phyloP scores from a whole-genome alignment of 2,113 vertebrate genomes.

The Hiodon tergisus region DNA sequence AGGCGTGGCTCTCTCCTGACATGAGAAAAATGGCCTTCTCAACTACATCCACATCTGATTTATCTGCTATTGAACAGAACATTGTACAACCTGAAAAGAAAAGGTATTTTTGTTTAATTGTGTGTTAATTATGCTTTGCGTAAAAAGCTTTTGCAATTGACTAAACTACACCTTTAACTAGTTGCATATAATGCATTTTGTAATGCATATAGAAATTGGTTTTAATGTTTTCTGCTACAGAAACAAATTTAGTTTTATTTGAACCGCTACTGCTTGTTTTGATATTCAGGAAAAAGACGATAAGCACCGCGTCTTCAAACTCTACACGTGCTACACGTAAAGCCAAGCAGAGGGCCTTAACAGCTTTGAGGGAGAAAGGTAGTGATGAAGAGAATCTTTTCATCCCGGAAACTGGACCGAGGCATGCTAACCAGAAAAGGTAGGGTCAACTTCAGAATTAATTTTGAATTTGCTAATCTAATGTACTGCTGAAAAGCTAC shows the following conservation, averaged over 20 bases:
- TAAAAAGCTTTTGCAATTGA: not conserved
- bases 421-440: conserved; percentile 15
- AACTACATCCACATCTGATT: conserved; percentile 43
- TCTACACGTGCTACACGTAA: conserved; percentile 4
- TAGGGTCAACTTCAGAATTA: conserved; percentile 32
- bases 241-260: not conserved
- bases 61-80: conserved; percentile 35
- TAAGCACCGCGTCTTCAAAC: not conserved
- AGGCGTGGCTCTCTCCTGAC: conserved; percentile 55
- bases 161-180: not conserved
- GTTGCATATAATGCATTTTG: not conserved
- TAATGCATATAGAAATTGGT: not conserved
- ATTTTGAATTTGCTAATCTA: not conserved
- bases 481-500: not conserved
- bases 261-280: not conserved
- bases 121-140: not conserved
- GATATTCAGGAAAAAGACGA: conserved; percentile 5
- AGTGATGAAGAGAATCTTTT: conserved; percentile 38
- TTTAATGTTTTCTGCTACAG: not conserved
- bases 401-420: not conserved
- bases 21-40: conserved; percentile 52
- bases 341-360: conserved; percentile 31
- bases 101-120: conserved; percentile 32
- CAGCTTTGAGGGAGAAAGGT: conserved; percentile 26
- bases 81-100: conserved; percentile 5